Conservation (phyloP, 1,140 invertebrate species). For the Trichogramma pretiosum region DNA sequence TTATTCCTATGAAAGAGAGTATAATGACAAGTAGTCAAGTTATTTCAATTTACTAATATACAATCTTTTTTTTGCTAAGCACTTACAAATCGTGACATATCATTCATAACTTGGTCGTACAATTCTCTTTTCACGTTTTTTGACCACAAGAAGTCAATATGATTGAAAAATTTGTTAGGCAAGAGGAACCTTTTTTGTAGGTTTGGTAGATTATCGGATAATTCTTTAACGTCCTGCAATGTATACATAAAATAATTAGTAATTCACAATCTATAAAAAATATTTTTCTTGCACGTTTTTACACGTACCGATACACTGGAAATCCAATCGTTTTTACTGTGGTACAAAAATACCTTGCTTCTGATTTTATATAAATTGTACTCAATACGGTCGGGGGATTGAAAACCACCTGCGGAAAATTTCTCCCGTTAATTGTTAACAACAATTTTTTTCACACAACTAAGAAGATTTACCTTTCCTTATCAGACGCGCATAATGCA, state of each 20-base stretch:
- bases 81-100: no score
- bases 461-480: conserved; percentile 32
- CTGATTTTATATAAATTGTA: conserved; percentile 1
- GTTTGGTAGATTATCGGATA: neutral
- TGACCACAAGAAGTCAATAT: conserved; percentile 4
- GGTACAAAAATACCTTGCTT: neutral
- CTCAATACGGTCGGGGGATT: neutral
- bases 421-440: neutral
- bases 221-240: conserved; percentile 3
- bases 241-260: neutral
- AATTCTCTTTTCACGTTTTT: neutral
- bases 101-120: neutral
- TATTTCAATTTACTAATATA: no score
- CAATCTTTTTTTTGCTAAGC: no score
- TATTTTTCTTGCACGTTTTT: neutral
- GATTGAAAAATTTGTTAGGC: conserved; percentile 2
- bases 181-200: neutral
- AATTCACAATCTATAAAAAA: neutral
- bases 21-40: no score
- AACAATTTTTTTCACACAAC: neutral
- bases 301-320: neutral
- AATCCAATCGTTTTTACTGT: conserved; percentile 6
- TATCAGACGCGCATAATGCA: conserved; percentile 54
- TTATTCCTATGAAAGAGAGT: no score
- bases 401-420: neutral